A percentile compares a stretch with the other conserved stretches of the same genome.
Evolutionary conservation across 92 coral and sea anemone species (phyloP).

Genomic region (Phenganax marumi): DNA sequence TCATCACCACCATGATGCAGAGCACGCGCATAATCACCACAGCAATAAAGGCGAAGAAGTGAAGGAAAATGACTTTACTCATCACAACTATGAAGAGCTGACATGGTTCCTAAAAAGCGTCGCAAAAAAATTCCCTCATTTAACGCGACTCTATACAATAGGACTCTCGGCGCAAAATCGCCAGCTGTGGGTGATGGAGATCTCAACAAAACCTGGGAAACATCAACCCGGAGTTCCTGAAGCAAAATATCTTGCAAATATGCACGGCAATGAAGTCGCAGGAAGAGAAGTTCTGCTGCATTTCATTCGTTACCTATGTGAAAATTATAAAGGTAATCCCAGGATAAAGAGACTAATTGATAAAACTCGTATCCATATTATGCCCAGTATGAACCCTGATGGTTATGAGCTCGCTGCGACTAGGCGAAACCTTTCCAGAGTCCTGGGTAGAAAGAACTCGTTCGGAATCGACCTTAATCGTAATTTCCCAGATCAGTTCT

Average conservation of each 20-base stretch:
- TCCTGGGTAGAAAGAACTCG: conserved; percentile 73
- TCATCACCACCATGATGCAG: not conserved
- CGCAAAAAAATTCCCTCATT: conserved; percentile 67
- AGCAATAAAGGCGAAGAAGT: not conserved
- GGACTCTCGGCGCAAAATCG: conserved; percentile 95
- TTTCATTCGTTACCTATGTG: conserved; percentile 76
- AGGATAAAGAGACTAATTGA: conserved; percentile 68
- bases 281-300: conserved; percentile 82
- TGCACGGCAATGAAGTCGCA: conserved; percentile 91
- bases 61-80: conserved; percentile 59
- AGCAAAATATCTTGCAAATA: conserved; percentile 80
- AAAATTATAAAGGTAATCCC: conserved; percentile 67
- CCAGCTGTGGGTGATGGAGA: conserved; percentile 92
- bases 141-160: conserved; percentile 74
- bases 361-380: conserved; percentile 76
- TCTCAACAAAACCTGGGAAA: conserved; percentile 77
- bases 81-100: conserved; percentile 96
- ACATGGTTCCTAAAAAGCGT: conserved; percentile 91
- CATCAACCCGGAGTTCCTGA: conserved; percentile 84
- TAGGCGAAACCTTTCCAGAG: conserved; percentile 41
- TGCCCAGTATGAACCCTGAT: conserved; percentile 97
- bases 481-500: conserved; percentile 96
- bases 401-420: conserved; percentile 93
- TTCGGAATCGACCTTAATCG: conserved; percentile 86
- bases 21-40: not conserved